phyloP scores from a whole-genome alignment of 1,140 invertebrate genomes.

The Teleogryllus occipitalis region DNA sequence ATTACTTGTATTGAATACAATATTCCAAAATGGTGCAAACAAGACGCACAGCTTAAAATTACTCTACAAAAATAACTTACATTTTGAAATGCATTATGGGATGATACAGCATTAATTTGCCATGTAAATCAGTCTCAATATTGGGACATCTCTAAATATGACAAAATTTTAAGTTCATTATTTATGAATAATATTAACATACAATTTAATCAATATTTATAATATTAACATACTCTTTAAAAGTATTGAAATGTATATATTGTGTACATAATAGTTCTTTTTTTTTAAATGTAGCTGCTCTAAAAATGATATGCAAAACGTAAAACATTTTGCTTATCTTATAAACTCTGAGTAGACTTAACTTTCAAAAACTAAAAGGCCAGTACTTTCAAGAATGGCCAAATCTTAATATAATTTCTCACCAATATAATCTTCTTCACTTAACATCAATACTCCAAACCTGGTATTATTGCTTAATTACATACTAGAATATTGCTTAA shows the following conservation, averaged over 20 bases:
- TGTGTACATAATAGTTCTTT: background rate
- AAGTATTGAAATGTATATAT: background rate
- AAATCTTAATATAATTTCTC: background rate
- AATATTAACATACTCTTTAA: background rate
- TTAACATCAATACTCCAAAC: conserved; percentile 11
- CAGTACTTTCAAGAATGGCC: background rate
- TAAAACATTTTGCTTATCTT: conserved; percentile 5
- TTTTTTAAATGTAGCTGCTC: background rate
- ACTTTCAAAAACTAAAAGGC: background rate
- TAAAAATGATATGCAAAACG: conserved; percentile 9
- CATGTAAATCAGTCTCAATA: background rate
- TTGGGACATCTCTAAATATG: background rate
- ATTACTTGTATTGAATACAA: no score
- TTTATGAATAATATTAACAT: background rate
- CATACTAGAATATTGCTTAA: conserved; percentile 11
- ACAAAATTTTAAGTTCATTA: background rate
- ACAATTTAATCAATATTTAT: background rate
- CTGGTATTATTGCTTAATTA: background rate
- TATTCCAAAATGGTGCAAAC: no score
- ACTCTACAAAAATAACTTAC: background rate
- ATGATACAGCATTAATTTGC: background rate
- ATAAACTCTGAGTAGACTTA: conserved; percentile 9
- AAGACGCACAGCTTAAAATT: background rate
- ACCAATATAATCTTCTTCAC: background rate
- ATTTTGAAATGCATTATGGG: conserved; percentile 5